Evolutionary conservation across 2,797 vertebrate genomes (phyloP).

Genomic region (Triplophysa bombifrons): DNA sequence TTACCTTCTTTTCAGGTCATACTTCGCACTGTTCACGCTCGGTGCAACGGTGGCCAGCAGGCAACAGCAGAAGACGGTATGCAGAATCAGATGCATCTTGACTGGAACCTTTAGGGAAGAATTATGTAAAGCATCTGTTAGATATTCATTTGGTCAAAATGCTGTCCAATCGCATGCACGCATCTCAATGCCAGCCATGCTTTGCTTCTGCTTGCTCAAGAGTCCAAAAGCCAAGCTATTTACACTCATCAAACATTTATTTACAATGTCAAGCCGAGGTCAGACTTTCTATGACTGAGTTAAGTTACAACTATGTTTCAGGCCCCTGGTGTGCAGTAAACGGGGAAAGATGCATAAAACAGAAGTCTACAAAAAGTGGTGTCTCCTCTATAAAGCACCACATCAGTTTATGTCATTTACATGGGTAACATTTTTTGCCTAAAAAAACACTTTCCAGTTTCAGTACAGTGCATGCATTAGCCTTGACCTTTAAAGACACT

Average conservation of each 20-base stretch:
- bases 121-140: constrained; percentile 51
- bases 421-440: background rate
- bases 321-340: constrained; percentile 65
- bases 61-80: constrained; percentile 83
- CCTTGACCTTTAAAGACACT: constrained; percentile 64
- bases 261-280: constrained; percentile 76
- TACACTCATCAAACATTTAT: constrained; percentile 77
- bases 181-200: constrained; percentile 43
- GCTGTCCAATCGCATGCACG: constrained; percentile 45
- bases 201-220: constrained; percentile 67
- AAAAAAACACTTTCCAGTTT: constrained; percentile 32
- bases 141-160: constrained; percentile 53
- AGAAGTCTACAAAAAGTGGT: constrained; percentile 58
- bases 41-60: constrained; percentile 81
- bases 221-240: constrained; percentile 78
- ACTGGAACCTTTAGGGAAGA: constrained; percentile 68
- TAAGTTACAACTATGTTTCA: constrained; percentile 72
- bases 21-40: constrained; percentile 77
- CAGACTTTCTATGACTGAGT: constrained; percentile 73
- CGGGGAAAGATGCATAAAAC: constrained; percentile 65
- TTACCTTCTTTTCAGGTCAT: constrained; percentile 90
- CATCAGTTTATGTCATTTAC: background rate
- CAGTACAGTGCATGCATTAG: constrained; percentile 66
- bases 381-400: background rate
- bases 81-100: constrained; percentile 86